Base-by-base conservation (phyloP, 2,113 vertebrate species). In the Orcinus orca region DNA sequence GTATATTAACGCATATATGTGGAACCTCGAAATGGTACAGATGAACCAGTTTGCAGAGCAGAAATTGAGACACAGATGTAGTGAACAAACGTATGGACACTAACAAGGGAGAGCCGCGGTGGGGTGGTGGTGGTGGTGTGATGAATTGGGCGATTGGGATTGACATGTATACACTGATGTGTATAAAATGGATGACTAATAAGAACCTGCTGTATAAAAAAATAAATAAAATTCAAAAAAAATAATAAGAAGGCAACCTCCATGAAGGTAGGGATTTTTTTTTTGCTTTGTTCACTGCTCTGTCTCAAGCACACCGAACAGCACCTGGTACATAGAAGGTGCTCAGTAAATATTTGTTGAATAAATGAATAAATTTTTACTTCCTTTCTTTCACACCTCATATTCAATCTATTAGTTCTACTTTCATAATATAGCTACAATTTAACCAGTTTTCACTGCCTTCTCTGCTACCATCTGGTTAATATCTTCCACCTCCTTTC, bases 321-420 rank as follows among this genome's bases (percentile, higher is more conserved):
- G 29, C 76, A 60, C 6, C 55, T 94, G n/a, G 55, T 38, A 76
- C 60, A 29, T 47, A 77, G 44, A 82, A 97, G 26, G 13, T 90
- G 23, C 10, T 95, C 26, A 83, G 31, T 80, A 85, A 86, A 92
- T 93, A 90, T 87, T 65, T 96, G 31, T 79, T 87, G 38, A 76
- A 82, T 96, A 90, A 86, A 89, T 89, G 29, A 87, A 82, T 67
- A 17, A 80, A 90, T 71, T 20, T 12, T 96, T 93, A 87, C 73
- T 90, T 82, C 17, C 6, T 80, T 29, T 76, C 50, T 86, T 70
- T 93, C n/a, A 67, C 1, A 87, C 4, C 29, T 92, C 33, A 79
- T 9, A n/a, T 81, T 80, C 55, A 85, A 86, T 55, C 55, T 25
- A 62, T 70, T 50, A 93, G 76, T 85, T 86, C 62, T 58, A 81